Conservation (phyloP, 1,140 invertebrate species). For the Anastrepha ludens region DNA sequence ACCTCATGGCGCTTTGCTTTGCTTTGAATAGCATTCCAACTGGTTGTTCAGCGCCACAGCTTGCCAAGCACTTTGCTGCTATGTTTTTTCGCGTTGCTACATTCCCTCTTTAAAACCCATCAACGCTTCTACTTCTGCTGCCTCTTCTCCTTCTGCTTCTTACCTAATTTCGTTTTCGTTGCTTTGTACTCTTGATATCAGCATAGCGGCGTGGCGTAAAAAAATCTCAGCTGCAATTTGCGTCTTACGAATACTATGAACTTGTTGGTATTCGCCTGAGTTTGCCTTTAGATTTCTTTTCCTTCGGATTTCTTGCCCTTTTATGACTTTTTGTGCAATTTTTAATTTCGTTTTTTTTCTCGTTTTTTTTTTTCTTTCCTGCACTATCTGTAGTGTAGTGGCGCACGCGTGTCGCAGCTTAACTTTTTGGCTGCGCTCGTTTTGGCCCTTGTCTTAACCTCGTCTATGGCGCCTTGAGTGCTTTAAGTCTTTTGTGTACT, state of each 20-base stretch:
- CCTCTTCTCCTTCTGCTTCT: not conserved
- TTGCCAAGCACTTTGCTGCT: slow-evolving; percentile 19
- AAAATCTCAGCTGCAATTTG: not conserved
- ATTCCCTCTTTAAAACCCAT: too few relatives aligned
- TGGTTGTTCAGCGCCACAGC: not conserved
- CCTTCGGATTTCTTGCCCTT: not conserved
- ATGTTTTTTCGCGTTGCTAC: not conserved
- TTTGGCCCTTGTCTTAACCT: slow-evolving; percentile 38
- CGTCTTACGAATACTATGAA: not conserved
- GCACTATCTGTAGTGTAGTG: slow-evolving; percentile 23
- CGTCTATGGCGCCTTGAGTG: slow-evolving; percentile 37
- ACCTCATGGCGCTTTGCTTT: not conserved
- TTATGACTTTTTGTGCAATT: not conserved
- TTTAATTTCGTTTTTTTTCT: slow-evolving; percentile 14
- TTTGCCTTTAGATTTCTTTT: not conserved
- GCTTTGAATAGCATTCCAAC: not conserved
- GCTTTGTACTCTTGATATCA: slow-evolving; percentile 31
- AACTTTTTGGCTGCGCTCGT: slow-evolving; percentile 45
- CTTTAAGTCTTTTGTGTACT: slow-evolving; percentile 36
- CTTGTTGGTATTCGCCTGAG: not conserved
- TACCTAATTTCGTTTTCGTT: slow-evolving; percentile 28
- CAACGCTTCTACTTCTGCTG: not conserved
- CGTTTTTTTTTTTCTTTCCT: not conserved
- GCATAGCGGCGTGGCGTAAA: not conserved
- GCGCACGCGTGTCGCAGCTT: slow-evolving; percentile 45